A percentile compares a stretch with the other conserved stretches of the same genome.
Evolutionary conservation across 2,797 vertebrate genomes (phyloP).

Genomic region (Urophycis tenuis): DNA sequence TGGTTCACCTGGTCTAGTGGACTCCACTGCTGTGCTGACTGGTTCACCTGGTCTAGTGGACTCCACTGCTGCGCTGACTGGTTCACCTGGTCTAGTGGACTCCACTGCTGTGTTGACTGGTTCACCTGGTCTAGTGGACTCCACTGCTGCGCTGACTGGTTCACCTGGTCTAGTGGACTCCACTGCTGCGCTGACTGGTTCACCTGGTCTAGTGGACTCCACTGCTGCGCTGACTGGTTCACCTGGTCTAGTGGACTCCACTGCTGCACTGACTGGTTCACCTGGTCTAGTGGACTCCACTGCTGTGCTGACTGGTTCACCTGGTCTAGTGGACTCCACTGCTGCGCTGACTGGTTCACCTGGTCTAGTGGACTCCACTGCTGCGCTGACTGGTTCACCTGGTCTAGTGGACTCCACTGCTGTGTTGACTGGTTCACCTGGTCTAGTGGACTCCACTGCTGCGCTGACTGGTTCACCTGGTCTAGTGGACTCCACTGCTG

Average conservation of each 20-base stretch:
- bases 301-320: neutral
- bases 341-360: neutral
- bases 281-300: neutral
- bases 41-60: neutral
- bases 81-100: neutral
- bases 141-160: neutral
- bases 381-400: neutral
- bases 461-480: neutral
- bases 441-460: neutral
- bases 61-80: neutral
- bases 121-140: neutral
- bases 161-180: neutral
- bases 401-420: neutral
- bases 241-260: neutral
- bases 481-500: neutral
- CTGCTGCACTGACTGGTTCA: neutral
- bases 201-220: neutral
- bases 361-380: neutral
- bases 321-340: neutral
- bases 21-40: neutral
- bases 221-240: neutral
- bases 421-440: neutral
- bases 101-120: neutral
- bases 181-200: neutral
- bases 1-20: neutral